phyloP scores from a whole-genome alignment of 2,888 invertebrate species.

The Dicranocentrus wangi region DNA sequence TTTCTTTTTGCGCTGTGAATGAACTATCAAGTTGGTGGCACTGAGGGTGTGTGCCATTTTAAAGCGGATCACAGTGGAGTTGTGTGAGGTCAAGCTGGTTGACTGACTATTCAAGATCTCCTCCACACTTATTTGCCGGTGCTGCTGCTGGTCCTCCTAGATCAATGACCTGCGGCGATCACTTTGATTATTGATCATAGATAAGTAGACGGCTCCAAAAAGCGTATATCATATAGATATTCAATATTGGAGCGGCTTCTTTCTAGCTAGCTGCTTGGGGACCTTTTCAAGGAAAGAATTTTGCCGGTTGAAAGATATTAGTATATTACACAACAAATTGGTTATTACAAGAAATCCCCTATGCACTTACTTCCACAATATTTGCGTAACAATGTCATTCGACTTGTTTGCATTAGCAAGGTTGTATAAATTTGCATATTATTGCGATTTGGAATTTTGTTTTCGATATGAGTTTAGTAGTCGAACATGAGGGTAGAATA shows the following conservation, averaged over 20 bases:
- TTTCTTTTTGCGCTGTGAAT: constrained; percentile 27
- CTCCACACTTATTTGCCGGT: constrained; percentile 29
- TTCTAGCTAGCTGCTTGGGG: too few species aligned
- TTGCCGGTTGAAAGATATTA: not conserved
- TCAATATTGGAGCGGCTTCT: constrained; percentile 36
- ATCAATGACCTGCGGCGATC: constrained; percentile 43
- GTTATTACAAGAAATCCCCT: too few species aligned
- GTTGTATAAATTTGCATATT: too few species aligned
- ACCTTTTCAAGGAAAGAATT: too few species aligned
- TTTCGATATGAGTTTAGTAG: too few species aligned
- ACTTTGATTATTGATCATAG: constrained; percentile 43
- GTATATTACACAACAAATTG: constrained; percentile 4
- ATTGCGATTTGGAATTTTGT: too few species aligned
- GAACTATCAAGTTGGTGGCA: constrained; percentile 15
- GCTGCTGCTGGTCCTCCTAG: not conserved
- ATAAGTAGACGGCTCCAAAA: constrained; percentile 7
- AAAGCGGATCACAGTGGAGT: not conserved
- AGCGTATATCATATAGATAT: constrained; percentile 11
- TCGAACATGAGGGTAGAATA: too few species aligned
- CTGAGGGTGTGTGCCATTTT: constrained; percentile 34
- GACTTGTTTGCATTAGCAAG: too few species aligned
- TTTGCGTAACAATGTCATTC: too few species aligned
- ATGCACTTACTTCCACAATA: too few species aligned
- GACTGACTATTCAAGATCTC: constrained; percentile 30
- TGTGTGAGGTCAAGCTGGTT: constrained; percentile 51